phyloP scores from a whole-genome alignment of 2,888 invertebrate genomes.

The Empis stercorea region DNA sequence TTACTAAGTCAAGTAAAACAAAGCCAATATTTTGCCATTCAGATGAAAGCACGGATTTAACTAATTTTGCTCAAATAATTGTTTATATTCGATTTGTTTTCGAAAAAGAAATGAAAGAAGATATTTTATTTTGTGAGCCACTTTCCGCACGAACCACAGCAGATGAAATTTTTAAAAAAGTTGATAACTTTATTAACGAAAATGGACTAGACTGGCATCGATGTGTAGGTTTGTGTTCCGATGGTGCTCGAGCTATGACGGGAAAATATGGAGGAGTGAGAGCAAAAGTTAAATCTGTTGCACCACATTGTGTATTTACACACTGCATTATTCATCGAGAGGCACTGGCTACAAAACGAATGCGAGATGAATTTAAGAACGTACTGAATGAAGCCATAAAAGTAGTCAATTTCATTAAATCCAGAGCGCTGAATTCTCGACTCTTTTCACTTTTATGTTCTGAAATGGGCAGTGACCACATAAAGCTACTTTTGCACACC shows the following conservation, averaged over 20 bases:
- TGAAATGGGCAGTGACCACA: too few relatives aligned
- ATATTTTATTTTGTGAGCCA: constrained; percentile 3
- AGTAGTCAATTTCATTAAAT: constrained; percentile 3
- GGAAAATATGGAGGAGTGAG: constrained; percentile 1
- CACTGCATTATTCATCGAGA: constrained; percentile 5
- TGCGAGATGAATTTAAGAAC: not conserved
- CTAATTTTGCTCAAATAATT: too few relatives aligned
- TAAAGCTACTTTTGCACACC: too few relatives aligned
- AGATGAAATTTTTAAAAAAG: constrained; percentile 1
- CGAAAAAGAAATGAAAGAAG: not conserved
- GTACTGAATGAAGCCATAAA: constrained; percentile 3
- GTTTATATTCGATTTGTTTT: constrained; percentile 1
- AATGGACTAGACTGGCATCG: not conserved
- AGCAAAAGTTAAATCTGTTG: constrained; percentile 4
- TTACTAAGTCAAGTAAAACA: not conserved
- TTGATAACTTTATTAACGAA: not conserved
- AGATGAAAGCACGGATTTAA: constrained; percentile 2
- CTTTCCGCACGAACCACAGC: constrained; percentile 1
- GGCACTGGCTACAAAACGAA: not conserved
- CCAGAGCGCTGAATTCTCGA: constrained; percentile 1
- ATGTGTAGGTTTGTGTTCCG: constrained; percentile 2
- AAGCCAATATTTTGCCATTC: not conserved
- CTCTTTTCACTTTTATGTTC: too few relatives aligned
- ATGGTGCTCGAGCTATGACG: too few relatives aligned
- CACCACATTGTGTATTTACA: not conserved